phyloP scores from a whole-genome alignment of 1,140 invertebrate species.

The Dreissena polymorpha region DNA sequence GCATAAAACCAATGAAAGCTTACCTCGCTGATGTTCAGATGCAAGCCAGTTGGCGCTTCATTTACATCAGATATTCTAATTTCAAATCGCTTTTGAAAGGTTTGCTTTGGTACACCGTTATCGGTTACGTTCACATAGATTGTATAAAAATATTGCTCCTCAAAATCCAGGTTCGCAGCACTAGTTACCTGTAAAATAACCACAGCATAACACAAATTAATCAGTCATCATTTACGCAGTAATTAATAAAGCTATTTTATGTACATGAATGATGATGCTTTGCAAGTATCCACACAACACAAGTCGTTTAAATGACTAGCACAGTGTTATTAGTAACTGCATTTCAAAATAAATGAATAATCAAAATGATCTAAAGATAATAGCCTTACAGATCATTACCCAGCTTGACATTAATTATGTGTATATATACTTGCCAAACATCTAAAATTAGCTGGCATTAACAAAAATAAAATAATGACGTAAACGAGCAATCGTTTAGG shows the following conservation, averaged over 20 bases:
- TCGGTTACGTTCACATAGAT: conserved; percentile 11
- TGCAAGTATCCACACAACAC: too few relatives aligned
- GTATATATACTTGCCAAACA: too few relatives aligned
- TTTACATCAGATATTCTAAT: conserved; percentile 17
- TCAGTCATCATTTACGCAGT: too few relatives aligned
- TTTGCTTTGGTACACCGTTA: conserved; percentile 9
- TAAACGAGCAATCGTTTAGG: too few relatives aligned
- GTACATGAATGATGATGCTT: too few relatives aligned
- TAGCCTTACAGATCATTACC: too few relatives aligned
- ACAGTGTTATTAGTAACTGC: neutral
- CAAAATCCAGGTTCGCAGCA: conserved; percentile 29
- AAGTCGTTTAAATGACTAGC: too few relatives aligned
- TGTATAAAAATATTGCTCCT: neutral
- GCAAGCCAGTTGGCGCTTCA: conserved; percentile 20
- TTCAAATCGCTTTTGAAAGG: conserved; percentile 1
- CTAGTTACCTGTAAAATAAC: conserved; percentile 18
- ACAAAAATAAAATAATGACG: too few relatives aligned
- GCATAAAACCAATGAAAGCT: neutral
- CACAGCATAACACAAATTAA: neutral
- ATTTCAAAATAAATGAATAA: neutral
- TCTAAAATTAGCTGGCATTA: too few relatives aligned
- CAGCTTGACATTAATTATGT: too few relatives aligned
- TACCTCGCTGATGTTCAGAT: conserved; percentile 7
- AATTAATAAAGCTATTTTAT: too few relatives aligned
- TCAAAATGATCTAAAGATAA: too few relatives aligned